Evolutionary conservation across 1,140 invertebrate genomes (phyloP), one percentile per base, ranked within the genome.

Genomic region (Calycopis cecrops): DNA sequence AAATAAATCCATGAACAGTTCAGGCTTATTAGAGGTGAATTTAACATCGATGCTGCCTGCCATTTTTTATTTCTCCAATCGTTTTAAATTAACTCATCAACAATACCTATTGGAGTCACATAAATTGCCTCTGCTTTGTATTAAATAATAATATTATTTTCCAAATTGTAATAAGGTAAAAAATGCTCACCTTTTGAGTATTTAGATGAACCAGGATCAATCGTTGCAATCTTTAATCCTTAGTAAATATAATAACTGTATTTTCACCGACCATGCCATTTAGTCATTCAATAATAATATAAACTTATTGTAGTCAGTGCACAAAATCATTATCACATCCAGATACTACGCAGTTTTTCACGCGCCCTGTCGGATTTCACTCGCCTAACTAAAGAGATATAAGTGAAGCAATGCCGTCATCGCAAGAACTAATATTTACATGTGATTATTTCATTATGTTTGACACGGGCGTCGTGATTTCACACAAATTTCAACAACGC

Each of bases 371-470:
- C 47, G 33, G 34, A 54, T 21, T 28, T 44, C 28, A 35, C 42
- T 35, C 47, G 28, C 40, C 38, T 33, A 44, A 48, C 18, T 55
- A 35, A 38, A 37, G 21, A 35, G 47, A 42, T 48, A 37, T 52
- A 14, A 40, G 21, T 53, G 57, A 48, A 37, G 38, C 11, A n/a
- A 55, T 51, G 35, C 35, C 53, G 58, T 65, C 62, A 73, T 62
- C 56, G 55, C 60, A 52, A 48, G 35, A 28, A 35, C 14, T 51
- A 56, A 55, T 71, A 67, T 76, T 68, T 76, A 57, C 62, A 59
- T 67, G 59, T 72, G 71, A 73, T 73, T 71, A 73, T 66, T 59
- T 55, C 49, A 52, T 57, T 62, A 62, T 35, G 69, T 64, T 67
- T 65, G 55, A 49, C 21, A 28, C 6, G 21, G 54, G 38, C 11